phyloP scores from a whole-genome alignment of 1,140 invertebrate species.

The Aphelenchoides besseyi region DNA sequence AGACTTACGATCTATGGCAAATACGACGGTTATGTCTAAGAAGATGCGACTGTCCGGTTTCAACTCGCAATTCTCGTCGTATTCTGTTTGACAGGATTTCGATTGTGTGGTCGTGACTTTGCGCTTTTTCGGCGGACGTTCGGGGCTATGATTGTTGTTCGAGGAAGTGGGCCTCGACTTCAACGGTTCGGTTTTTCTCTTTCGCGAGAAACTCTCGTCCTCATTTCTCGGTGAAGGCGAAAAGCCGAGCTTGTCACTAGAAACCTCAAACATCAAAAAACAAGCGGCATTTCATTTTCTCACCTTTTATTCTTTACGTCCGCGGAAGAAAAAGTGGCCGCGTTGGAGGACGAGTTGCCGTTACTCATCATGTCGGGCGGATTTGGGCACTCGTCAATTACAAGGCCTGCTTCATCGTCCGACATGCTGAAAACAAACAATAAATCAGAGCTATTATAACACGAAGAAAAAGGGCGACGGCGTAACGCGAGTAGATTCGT shows the following conservation, averaged over 20 bases:
- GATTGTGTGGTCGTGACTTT: background rate
- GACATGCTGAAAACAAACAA: background rate
- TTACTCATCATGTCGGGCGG: background rate
- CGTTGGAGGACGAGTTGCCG: background rate
- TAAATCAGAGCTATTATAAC: background rate
- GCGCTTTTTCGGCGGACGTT: background rate
- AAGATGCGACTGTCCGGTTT: background rate
- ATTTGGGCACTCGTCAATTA: background rate
- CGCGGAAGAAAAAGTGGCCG: background rate
- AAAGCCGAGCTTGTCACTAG: too few relatives aligned
- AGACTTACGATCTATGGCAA: conserved; percentile 8
- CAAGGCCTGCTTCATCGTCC: background rate
- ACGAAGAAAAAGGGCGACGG: background rate
- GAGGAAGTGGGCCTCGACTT: background rate
- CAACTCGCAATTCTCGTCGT: background rate
- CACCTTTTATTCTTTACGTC: background rate
- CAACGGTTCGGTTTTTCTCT: background rate
- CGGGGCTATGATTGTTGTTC: background rate
- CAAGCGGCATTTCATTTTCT: too few relatives aligned
- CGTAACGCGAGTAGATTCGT: too few relatives aligned
- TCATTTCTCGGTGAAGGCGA: too few relatives aligned
- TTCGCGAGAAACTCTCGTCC: background rate
- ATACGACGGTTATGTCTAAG: background rate
- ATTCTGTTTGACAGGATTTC: background rate
- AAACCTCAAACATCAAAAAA: too few relatives aligned